These are phyloP conservation scores for Callithrix jacchus DNA, from an alignment of 2,113 vertebrate species.

Conservation along the genomic window DNA sequence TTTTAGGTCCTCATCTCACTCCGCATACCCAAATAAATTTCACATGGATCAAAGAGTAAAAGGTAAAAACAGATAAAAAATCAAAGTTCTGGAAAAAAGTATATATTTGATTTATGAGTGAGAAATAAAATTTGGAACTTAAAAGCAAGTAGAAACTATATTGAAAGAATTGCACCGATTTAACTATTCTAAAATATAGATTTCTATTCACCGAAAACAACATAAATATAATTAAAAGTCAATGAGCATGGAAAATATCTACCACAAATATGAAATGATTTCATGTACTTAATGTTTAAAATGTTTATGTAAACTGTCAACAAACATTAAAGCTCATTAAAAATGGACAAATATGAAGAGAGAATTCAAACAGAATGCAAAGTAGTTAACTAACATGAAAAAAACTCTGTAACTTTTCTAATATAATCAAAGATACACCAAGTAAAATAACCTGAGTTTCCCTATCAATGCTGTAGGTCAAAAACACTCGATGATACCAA, in stretches of 20 bases:
- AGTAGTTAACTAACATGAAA: neutral
- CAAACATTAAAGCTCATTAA: neutral
- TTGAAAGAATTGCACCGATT: neutral
- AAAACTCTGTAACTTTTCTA: neutral
- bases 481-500: neutral
- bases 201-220: neutral
- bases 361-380: neutral
- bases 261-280: neutral
- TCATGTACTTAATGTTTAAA: neutral
- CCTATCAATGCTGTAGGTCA: neutral
- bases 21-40: neutral
- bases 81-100: neutral
- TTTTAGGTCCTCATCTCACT: neutral
- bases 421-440: neutral
- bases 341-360: neutral
- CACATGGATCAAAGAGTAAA: neutral
- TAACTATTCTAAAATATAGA: neutral
- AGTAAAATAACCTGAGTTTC: neutral
- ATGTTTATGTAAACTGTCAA: neutral
- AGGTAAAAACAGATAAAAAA: neutral
- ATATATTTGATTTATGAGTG: slow-evolving; percentile 2
- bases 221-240: neutral
- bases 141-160: slow-evolving; percentile 26
- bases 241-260: neutral
- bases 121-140: neutral